Conservation (phyloP, 2,888 invertebrate genomes). For the Campaea margaritaria region DNA sequence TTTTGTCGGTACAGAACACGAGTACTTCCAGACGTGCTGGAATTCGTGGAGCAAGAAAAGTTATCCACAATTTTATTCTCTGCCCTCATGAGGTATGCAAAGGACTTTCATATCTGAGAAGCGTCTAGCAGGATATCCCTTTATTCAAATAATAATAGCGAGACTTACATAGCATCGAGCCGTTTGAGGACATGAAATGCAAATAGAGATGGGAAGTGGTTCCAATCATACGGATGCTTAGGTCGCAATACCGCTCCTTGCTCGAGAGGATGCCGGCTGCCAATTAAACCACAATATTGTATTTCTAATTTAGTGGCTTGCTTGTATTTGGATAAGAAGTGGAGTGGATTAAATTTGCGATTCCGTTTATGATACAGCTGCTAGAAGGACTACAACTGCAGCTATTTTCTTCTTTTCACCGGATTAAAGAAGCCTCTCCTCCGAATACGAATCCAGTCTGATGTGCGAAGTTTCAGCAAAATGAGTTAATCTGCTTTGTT, state of each 20-base stretch:
- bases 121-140: conserved; percentile 40
- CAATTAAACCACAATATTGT: conserved; percentile 66
- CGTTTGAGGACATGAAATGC: conserved; percentile 65
- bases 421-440: neutral
- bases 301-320: conserved; percentile 51
- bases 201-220: conserved; percentile 62
- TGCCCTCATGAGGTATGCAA: conserved; percentile 39
- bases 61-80: conserved; percentile 25
- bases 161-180: conserved; percentile 41
- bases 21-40: neutral
- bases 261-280: conserved; percentile 59
- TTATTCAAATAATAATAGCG: conserved; percentile 42
- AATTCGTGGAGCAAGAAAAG: conserved; percentile 18
- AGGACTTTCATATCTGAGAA: conserved; percentile 39
- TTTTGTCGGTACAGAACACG: neutral
- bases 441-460: too few relatives aligned
- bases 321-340: conserved; percentile 44
- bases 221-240: conserved; percentile 69
- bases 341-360: conserved; percentile 24
- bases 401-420: neutral
- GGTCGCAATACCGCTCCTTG: conserved; percentile 59
- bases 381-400: too few relatives aligned
- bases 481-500: too few relatives aligned
- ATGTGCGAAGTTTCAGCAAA: too few relatives aligned
- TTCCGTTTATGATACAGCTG: neutral